Conservation (phyloP, 2,888 invertebrate species). For the Leptopilina myrica region DNA sequence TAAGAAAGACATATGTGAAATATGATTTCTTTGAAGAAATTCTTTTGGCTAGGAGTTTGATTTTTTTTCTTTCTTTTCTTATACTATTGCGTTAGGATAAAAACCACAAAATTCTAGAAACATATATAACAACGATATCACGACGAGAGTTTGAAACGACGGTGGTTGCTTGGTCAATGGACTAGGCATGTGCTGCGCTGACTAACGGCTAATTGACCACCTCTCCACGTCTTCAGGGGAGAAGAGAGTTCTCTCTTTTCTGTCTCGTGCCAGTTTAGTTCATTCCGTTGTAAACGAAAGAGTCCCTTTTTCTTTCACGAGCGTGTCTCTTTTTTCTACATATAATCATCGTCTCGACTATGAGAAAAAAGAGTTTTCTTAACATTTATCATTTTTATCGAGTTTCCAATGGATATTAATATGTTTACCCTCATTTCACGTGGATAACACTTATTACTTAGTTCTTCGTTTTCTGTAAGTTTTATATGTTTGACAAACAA, state of each 20-base stretch:
- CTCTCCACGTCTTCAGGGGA: constrained; percentile 61
- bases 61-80: too few species aligned
- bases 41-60: too few species aligned
- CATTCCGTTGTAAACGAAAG: constrained; percentile 52
- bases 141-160: constrained; percentile 34
- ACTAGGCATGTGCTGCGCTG: constrained; percentile 63
- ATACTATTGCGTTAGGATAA: constrained; percentile 44
- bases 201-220: constrained; percentile 76
- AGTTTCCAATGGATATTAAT: neutral
- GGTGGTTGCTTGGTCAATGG: constrained; percentile 40
- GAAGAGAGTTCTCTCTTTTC: constrained; percentile 55
- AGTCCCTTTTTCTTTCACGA: constrained; percentile 10
- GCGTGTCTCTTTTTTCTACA: neutral
- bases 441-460: neutral
- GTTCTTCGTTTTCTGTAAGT: constrained; percentile 9
- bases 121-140: neutral
- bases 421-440: neutral
- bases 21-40: too few species aligned
- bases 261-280: constrained; percentile 57
- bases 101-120: constrained; percentile 42
- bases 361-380: neutral
- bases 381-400: neutral
- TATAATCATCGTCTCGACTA: too few species aligned
- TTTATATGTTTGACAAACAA: neutral
- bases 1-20: too few species aligned